These are phyloP conservation scores for Embiotoca jacksoni DNA, from an alignment of 2,113 vertebrate genomes.

Conservation along the genomic window DNA sequence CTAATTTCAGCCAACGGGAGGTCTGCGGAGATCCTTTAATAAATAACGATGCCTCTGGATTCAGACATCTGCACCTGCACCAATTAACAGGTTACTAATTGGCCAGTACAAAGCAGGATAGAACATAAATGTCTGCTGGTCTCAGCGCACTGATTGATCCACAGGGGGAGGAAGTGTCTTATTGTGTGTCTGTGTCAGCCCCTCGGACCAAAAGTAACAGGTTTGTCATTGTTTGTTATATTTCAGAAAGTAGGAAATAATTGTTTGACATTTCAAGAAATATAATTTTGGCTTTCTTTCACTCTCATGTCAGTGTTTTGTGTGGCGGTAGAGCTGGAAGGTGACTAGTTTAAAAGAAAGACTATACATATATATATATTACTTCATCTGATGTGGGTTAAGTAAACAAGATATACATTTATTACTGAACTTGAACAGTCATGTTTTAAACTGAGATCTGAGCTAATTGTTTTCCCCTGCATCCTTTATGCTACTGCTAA, in stretches of 20 bases:
- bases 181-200: background rate
- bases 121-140: slow-evolving; percentile 53
- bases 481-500: too few relatives aligned
- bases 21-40: slow-evolving; percentile 80
- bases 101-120: slow-evolving; percentile 61
- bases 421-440: too few relatives aligned
- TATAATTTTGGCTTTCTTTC: too few relatives aligned
- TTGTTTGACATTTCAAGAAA: background rate
- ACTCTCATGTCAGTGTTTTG: too few relatives aligned
- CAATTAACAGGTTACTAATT: slow-evolving; percentile 85
- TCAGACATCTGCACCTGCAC: slow-evolving; percentile 79
- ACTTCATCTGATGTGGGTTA: too few relatives aligned
- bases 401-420: too few relatives aligned
- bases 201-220: slow-evolving; percentile 1
- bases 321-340: too few relatives aligned
- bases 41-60: slow-evolving; percentile 78
- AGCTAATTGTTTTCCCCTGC: too few relatives aligned
- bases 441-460: too few relatives aligned
- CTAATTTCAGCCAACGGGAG: slow-evolving; percentile 91
- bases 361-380: too few relatives aligned
- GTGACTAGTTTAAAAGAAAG: too few relatives aligned
- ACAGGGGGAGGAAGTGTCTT: slow-evolving; percentile 49
- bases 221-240: slow-evolving; percentile 11
- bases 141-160: slow-evolving; percentile 57
- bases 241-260: background rate